phyloP scores from a whole-genome alignment of 2,113 vertebrate genomes.

The Cardinalis cardinalis region DNA sequence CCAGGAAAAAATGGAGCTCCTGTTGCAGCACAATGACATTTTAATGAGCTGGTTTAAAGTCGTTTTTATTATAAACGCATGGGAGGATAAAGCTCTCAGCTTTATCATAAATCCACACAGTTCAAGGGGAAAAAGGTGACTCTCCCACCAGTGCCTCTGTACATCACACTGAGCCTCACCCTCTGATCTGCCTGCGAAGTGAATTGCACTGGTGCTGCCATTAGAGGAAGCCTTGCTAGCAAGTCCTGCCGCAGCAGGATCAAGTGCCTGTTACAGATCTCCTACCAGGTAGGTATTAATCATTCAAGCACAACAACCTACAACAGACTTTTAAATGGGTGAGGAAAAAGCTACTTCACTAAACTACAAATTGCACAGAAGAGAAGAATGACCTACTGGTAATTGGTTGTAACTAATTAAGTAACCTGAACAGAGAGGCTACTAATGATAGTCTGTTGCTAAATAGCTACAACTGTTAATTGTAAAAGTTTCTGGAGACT shows the following conservation, averaged over 20 bases:
- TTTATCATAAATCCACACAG: not conserved
- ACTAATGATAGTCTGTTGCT: constrained; percentile 3
- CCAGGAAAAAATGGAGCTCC: not conserved
- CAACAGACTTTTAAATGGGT: not conserved
- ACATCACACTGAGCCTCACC: not conserved
- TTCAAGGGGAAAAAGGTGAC: not conserved
- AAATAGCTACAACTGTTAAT: constrained; percentile 6
- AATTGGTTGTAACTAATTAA: constrained; percentile 32
- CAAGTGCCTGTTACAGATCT: not conserved
- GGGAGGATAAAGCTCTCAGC: not conserved
- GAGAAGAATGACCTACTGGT: not conserved
- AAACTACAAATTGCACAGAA: not conserved
- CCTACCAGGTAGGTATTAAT: not conserved
- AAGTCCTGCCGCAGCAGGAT: not conserved
- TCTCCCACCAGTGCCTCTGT: not conserved
- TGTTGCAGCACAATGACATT: not conserved
- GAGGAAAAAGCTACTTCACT: not conserved
- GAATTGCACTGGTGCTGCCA: rapidly evolving
- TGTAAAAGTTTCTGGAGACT: constrained; percentile 33
- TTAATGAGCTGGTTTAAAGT: not conserved
- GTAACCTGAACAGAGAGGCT: not conserved
- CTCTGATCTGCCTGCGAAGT: not conserved
- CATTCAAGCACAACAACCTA: not conserved
- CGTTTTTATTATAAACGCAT: not conserved
- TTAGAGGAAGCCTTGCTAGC: not conserved